Conservation (phyloP, 2,113 vertebrate genomes). For the Taxidea taxus region DNA sequence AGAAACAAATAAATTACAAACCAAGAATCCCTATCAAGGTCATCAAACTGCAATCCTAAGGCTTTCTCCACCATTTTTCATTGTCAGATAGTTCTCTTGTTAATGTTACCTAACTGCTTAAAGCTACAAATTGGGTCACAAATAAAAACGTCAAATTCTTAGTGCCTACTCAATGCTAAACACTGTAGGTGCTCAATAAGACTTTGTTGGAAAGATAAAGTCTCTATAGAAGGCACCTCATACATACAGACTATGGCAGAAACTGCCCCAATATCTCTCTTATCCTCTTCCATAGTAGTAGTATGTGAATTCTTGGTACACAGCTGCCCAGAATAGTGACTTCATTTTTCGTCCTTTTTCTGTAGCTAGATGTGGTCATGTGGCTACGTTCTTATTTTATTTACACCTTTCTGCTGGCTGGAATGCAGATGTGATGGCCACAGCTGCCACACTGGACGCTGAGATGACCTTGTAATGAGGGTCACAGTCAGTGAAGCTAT, state of each 20-base stretch:
- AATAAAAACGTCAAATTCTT: neutral
- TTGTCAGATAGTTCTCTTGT: neutral
- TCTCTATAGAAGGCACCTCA: neutral
- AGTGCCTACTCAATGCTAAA: neutral
- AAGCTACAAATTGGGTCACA: neutral
- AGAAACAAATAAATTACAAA: slow-evolving; percentile 31
- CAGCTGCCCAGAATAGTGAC: neutral
- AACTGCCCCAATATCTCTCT: neutral
- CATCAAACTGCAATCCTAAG: neutral
- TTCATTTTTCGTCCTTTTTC: neutral
- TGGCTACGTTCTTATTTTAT: neutral
- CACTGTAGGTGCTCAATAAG: neutral
- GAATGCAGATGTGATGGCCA: neutral
- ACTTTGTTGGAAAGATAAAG: neutral
- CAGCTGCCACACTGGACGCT: neutral
- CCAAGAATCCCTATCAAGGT: neutral
- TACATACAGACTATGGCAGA: neutral
- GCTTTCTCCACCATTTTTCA: neutral
- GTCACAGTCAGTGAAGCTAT: neutral
- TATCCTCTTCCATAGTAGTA: neutral
- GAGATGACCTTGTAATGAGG: neutral
- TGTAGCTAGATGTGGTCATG: neutral
- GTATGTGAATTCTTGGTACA: neutral
- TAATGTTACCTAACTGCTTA: neutral
- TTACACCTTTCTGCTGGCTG: neutral